Base-by-base conservation (phyloP, 2,888 invertebrate genomes). In the Odontothrips loti region DNA sequence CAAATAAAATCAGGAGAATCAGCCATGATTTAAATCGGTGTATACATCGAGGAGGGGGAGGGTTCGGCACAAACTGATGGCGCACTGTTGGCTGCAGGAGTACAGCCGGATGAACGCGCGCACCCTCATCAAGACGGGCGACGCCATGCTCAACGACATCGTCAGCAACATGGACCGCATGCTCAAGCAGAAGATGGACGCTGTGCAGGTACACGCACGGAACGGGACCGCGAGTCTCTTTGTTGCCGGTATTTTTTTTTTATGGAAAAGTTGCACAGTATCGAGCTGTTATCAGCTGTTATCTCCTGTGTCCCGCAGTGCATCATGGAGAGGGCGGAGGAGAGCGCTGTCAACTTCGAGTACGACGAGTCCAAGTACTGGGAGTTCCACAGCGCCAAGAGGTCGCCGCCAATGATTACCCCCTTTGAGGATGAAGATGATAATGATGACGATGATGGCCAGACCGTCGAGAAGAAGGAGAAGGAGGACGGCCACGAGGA, bases 151-250 rank as follows among this genome's bases (percentile, higher is more conserved):
- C 84, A 91, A 91, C 83, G 93, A 95, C 82, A 95, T 96, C 82
- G 91, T 94, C 81, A 91, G 91, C 81, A 95, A 94, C 85, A 94
- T 97, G 82, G 93, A 94, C 83, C 91, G 92, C 81, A 96, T 97
- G 94, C 90, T 96, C 84, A 92, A 93, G 79, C 91, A 94, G 85
- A 96, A 96, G 91, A 94, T 95, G 90, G 94, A 95, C 85, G 96
- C 96, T n/a, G 94, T 96, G 82, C 91, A 91, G 89, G 93, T 93
- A 89, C n/a, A n/a, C n/a, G n/a, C n/a, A n/a, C n/a, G n/a, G n/a
- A n/a, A n/a, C n/a, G n/a, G n/a, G n/a, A n/a, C n/a, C n/a, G n/a
- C n/a, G n/a, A n/a, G n/a, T n/a, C n/a, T n/a, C n/a, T n/a, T n/a
- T n/a, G n/a, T n/a, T n/a, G n/a, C n/a, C n/a, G n/a, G n/a, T n/a